Base-by-base conservation (phyloP, 2,888 invertebrate genomes). In the Lepidocyrtinus sp. region DNA sequence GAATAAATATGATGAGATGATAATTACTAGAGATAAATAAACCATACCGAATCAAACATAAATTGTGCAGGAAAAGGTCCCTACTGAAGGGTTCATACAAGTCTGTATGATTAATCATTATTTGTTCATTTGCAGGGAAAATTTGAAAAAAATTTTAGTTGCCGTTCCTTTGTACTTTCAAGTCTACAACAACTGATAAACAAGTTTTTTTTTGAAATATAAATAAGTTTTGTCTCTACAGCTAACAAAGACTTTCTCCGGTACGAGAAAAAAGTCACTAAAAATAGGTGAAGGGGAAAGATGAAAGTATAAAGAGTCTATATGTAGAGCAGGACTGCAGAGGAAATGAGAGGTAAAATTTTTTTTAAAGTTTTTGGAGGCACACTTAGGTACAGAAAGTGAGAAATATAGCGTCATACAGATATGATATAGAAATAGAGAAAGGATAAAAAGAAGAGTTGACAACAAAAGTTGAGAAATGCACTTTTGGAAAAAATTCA, bases 51-150 rank as follows among this genome's bases (percentile, higher is more conserved):
- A n/a, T n/a, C n/a, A n/a, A n/a, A n/a, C n/a, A n/a, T 17, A 65
- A 80, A 80, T 63, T 46, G 72, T 73, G 71, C 71, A 82, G 77
- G 74, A 77, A 78, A 77, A 73, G 70, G 68, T 82, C 77, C 82
- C 74, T 75, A 78, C 59, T 67, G 17, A 79, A 81, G 73, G 75
- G 72, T 72, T n/a, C 70, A 81, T 55, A 63, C 61, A n/a, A n/a
- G n/a, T n/a, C n/a, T n/a, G n/a, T n/a, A n/a, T n/a, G n/a, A n/a
- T n/a, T n/a, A n/a, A n/a, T n/a, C n/a, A n/a, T n/a, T n/a, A n/a
- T n/a, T n/a, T n/a, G n/a, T n/a, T n/a, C n/a, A n/a, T n/a, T n/a
- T n/a, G n/a, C n/a, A n/a, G n/a, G n/a, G n/a, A n/a, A n/a, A n/a
- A n/a, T n/a, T n/a, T n/a, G n/a, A n/a, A n/a, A n/a, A n/a, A n/a